Evolutionary conservation across 2,113 vertebrate species (phyloP).

Genomic region (Odocoileus hemionus): DNA sequence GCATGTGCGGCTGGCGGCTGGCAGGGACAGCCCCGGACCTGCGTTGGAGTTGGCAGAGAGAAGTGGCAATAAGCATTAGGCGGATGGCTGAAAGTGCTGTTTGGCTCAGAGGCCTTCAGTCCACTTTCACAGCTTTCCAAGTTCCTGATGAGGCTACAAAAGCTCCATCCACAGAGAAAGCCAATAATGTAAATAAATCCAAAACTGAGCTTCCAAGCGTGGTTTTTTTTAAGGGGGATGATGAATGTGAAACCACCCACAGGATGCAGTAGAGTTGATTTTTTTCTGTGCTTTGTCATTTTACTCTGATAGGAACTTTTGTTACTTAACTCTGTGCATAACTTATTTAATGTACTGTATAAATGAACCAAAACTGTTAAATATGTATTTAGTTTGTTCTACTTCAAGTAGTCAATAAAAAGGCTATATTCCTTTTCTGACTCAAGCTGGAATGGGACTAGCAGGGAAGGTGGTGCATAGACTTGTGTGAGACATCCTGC

Average conservation of each 20-base stretch:
- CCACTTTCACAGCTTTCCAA: conserved; percentile 38
- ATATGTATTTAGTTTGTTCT: conserved; percentile 88
- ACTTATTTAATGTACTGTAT: conserved; percentile 88
- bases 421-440: conserved; percentile 80
- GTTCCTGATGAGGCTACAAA: conserved; percentile 35
- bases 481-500: background rate
- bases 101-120: background rate
- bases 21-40: background rate
- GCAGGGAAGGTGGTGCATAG: background rate
- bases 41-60: background rate
- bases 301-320: conserved; percentile 80
- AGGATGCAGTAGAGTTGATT: conserved; percentile 62
- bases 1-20: conserved; percentile 5
- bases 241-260: conserved; percentile 74
- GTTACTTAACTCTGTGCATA: conserved; percentile 84
- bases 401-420: conserved; percentile 86
- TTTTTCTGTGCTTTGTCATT: conserved; percentile 76
- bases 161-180: conserved; percentile 23
- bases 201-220: conserved; percentile 60
- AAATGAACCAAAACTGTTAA: conserved; percentile 83
- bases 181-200: conserved; percentile 72
- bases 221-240: conserved; percentile 56
- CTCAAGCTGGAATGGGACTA: background rate
- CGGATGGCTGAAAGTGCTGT: conserved; percentile 18
- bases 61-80: conserved; percentile 34